Evolutionary conservation across 2,113 vertebrate species (phyloP).

Genomic region (Cyprinodon tularosa): DNA sequence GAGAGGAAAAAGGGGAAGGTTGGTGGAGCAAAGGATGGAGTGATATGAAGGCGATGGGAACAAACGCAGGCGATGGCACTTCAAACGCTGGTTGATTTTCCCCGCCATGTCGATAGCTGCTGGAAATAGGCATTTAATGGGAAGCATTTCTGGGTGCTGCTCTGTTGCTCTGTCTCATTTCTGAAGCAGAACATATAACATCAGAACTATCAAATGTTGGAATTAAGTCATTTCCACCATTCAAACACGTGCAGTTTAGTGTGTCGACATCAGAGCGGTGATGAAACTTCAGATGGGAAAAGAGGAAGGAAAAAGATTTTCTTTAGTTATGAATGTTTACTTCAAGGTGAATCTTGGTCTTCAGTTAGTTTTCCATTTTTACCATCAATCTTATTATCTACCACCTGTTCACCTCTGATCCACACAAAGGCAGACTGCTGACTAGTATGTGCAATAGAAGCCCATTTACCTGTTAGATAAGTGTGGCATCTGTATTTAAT

Average conservation of each 20-base stretch:
- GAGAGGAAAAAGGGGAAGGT: conserved; percentile 40
- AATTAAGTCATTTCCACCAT: conserved; percentile 34
- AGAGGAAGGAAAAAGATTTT: conserved; percentile 12
- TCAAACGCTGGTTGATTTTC: conserved; percentile 61
- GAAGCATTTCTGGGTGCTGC: not conserved
- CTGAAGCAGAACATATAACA: conserved; percentile 17
- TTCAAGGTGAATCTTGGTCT: conserved; percentile 37
- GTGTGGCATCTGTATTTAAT: no score
- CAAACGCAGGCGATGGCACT: conserved; percentile 52
- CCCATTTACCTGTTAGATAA: not conserved
- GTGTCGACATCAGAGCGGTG: conserved; percentile 9
- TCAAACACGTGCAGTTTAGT: conserved; percentile 7
- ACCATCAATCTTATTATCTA: not conserved
- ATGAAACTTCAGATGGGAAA: conserved; percentile 17
- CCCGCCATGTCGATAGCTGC: conserved; percentile 7
- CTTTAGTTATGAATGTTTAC: conserved; percentile 19
- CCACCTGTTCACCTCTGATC: conserved; percentile 10
- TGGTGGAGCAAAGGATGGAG: conserved; percentile 31
- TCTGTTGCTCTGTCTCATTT: conserved; percentile 4
- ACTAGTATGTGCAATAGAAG: not conserved
- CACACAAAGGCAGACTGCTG: not conserved
- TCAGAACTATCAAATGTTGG: conserved; percentile 30
- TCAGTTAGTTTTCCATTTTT: conserved; percentile 25
- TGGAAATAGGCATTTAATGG: conserved; percentile 47
- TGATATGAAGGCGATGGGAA: conserved; percentile 49